A percentile compares a stretch with the other conserved stretches of the same genome.
Conservation (phyloP, 2,113 vertebrate genomes). For the Psephotus haematonotus region DNA sequence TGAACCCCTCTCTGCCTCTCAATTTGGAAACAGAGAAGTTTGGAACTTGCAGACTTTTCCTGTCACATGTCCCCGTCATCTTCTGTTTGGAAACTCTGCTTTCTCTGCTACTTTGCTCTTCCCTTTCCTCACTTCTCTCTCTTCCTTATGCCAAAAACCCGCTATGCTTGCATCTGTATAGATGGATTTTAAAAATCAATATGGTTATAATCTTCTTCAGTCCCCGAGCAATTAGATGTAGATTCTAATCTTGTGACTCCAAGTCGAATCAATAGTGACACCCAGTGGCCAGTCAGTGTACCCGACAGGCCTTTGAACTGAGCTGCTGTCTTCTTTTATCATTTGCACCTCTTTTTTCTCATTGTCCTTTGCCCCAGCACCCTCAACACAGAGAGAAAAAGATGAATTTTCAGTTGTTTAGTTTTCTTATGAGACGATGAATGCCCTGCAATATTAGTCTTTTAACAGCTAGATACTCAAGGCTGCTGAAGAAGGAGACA, state of each 20-base stretch:
- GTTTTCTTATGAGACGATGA: not conserved
- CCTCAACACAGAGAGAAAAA: not conserved
- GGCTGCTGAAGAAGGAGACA: not conserved
- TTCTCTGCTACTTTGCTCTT: not conserved
- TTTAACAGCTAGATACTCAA: not conserved
- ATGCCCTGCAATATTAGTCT: not conserved
- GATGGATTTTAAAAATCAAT: not conserved
- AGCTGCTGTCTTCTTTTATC: not conserved
- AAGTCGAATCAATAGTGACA: constrained; percentile 7
- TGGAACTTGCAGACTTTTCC: not conserved
- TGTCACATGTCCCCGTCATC: not conserved
- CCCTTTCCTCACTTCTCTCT: not conserved
- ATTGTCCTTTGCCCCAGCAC: not conserved
- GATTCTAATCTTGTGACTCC: not conserved
- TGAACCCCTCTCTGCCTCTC: not conserved
- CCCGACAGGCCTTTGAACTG: not conserved
- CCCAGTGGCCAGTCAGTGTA: not conserved
- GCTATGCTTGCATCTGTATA: not conserved
- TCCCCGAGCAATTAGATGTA: not conserved
- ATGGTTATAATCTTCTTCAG: not conserved
- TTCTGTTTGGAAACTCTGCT: not conserved
- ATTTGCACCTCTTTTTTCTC: not conserved
- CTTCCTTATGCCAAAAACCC: not conserved
- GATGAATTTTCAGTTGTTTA: rapidly evolving
- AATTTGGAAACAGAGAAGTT: not conserved